Percentiles rank a stretch among this genome's conserved stretches.
Conservation (phyloP, 37 sponge, comb jelly and placozoan genomes). For the Beroe ovata region DNA sequence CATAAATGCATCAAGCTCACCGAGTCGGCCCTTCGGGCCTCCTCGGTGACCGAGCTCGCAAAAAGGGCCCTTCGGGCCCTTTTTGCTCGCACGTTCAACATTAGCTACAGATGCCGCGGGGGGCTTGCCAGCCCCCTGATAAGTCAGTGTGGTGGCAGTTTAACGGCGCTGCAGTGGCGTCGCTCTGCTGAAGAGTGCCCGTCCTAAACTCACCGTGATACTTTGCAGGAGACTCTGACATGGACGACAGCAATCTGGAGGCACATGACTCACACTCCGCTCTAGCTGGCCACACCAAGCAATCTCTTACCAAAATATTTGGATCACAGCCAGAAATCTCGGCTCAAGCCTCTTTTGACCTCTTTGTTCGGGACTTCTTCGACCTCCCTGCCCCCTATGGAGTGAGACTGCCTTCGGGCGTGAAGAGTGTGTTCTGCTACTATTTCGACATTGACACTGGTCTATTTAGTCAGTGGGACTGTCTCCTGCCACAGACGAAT, state of each 20-base stretch:
- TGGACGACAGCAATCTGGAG: constrained; percentile 20
- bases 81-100: too few species aligned
- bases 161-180: too few species aligned
- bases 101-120: too few species aligned
- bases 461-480: constrained; percentile 72
- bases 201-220: too few species aligned
- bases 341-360: constrained; percentile 73
- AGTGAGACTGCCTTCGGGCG: constrained; percentile 68
- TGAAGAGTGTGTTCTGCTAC: constrained; percentile 76
- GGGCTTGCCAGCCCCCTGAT: too few species aligned
- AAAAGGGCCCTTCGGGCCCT: too few species aligned
- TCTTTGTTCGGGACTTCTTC: constrained; percentile 75
- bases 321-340: constrained; percentile 33
- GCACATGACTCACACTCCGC: constrained; percentile 7
- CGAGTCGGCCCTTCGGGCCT: too few species aligned
- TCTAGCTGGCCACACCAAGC: constrained; percentile 44
- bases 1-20: too few species aligned
- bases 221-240: constrained; percentile 29
- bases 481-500: constrained; percentile 64
- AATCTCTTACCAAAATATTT: constrained; percentile 47
- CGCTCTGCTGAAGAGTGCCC: too few species aligned
- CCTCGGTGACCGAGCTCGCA: too few species aligned
- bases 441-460: constrained; percentile 76
- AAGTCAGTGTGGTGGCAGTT: too few species aligned
- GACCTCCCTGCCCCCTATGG: constrained; percentile 31